These are phyloP conservation scores for Athalia cordata DNA, from an alignment of 2,888 invertebrate genomes.

Conservation along the genomic window DNA sequence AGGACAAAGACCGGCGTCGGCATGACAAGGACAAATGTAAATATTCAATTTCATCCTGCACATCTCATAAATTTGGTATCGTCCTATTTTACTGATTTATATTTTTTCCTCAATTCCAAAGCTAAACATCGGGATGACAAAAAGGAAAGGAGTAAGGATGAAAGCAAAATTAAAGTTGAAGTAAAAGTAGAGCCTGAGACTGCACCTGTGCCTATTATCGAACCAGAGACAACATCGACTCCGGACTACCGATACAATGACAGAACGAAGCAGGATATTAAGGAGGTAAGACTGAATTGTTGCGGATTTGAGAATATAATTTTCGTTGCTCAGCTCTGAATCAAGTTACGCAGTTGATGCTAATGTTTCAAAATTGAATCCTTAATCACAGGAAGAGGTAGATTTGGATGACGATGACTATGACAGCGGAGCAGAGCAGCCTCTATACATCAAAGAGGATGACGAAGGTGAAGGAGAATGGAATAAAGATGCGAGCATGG, in stretches of 20 bases:
- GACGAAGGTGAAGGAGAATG: constrained; percentile 68
- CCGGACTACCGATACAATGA: constrained; percentile 38
- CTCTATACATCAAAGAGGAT: constrained; percentile 74
- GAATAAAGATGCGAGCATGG: constrained; percentile 59
- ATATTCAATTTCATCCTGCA: constrained; percentile 7
- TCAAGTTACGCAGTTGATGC: neutral
- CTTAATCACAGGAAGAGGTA: constrained; percentile 44
- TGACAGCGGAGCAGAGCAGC: constrained; percentile 75
- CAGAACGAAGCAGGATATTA: constrained; percentile 51
- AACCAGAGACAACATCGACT: constrained; percentile 42
- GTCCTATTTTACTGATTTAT: neutral
- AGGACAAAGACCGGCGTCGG: constrained; percentile 69
- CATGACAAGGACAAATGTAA: constrained; percentile 70
- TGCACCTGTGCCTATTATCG: constrained; percentile 23
- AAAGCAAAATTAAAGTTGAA: constrained; percentile 46
- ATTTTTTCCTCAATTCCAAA: constrained; percentile 48
- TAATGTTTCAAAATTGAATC: neutral
- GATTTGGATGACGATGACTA: constrained; percentile 61
- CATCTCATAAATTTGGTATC: neutral
- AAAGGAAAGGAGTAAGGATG: constrained; percentile 74
- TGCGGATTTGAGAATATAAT: no score
- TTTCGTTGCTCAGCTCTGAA: neutral
- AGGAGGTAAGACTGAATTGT: constrained; percentile 52
- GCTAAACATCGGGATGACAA: constrained; percentile 74
- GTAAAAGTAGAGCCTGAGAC: constrained; percentile 41